Evolutionary conservation across 2,888 invertebrate species (phyloP), one percentile per base, ranked within the genome.

Genomic region (Miltochrista miniata): DNA sequence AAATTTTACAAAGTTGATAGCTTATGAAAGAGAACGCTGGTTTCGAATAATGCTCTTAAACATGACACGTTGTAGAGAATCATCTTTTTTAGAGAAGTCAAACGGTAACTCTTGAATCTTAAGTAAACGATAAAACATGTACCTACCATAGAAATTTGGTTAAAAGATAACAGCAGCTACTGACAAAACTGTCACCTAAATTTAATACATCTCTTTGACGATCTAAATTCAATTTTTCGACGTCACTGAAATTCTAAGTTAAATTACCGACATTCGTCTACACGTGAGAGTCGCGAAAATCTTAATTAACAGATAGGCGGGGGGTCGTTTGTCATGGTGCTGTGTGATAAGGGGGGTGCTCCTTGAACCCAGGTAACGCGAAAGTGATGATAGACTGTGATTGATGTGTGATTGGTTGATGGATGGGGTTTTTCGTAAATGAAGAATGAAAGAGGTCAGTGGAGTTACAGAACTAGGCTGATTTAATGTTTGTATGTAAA

Each of bases 271-370:
- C 88, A 90, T 90, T 85, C 80, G 80, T 89, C 85, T 77, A 74
- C 84, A 83, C 85, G 83, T 87, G 84, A 83, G 83, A 80, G 76
- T 80, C 79, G 90, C 84, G 87, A 88, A 90, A 90, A 88, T 90
- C 90, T 90, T 91, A 91, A 91, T 90, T 90, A 91, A 90, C 87
- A 87, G 91, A 90, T 89, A 89, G 86, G 85, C 82, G 72, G 18
- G 65, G 56, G 79, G 80, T 79, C 74, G 85, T 90, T 83, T 76
- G 76, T 90, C 89, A 86, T 77, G 60, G 48, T 61, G 77, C 77
- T 73, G 74, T 81, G 81, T 82, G 87, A 87, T 87, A 87, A 85
- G 84, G 72, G 76, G 77, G 76, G 66, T 67, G 62, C 70, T 76
- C 72, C 73, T 68, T 70, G 70, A 64, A 61, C 59, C 55, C 81